Percentiles rank a stretch among this genome's conserved stretches.
These are phyloP conservation scores for Coregonus ussuriensis DNA, from an alignment of 2,797 vertebrate genomes.

Conservation along the genomic window DNA sequence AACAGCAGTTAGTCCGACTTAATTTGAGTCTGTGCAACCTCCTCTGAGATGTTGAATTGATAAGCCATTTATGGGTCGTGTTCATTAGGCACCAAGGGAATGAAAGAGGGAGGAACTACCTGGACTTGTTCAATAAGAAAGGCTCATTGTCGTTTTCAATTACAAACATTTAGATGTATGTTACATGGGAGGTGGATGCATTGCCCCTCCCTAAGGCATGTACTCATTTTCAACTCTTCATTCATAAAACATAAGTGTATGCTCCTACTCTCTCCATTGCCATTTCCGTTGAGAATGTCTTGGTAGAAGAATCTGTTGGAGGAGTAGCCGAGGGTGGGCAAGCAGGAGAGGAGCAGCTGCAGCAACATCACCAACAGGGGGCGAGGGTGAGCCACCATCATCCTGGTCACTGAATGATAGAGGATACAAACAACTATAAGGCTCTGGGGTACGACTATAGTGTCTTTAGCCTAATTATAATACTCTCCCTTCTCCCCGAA, in stretches of 20 bases:
- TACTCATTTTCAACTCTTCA: background rate
- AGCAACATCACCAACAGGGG: slow-evolving; percentile 57
- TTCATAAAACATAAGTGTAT: slow-evolving; percentile 1
- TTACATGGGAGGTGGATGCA: background rate
- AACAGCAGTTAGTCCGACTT: background rate
- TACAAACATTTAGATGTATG: no score
- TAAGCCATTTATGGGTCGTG: no score
- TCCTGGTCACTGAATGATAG: background rate
- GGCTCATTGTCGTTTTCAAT: no score
- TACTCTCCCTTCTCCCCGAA: no score
- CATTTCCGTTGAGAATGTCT: slow-evolving; percentile 62
- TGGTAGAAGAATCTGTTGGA: slow-evolving; percentile 84
- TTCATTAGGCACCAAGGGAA: no score
- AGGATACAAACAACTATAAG: background rate
- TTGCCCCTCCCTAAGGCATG: background rate
- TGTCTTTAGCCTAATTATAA: background rate
- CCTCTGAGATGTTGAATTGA: no score
- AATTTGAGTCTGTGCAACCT: background rate
- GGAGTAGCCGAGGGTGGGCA: slow-evolving; percentile 55
- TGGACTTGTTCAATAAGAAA: no score
- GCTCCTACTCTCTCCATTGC: slow-evolving; percentile 71
- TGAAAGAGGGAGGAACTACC: no score
- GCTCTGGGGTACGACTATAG: background rate
- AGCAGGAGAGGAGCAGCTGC: slow-evolving; percentile 37
- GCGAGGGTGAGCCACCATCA: slow-evolving; percentile 25